phyloP scores from a whole-genome alignment of 2,797 vertebrate species.

The Diplodus sargus region DNA sequence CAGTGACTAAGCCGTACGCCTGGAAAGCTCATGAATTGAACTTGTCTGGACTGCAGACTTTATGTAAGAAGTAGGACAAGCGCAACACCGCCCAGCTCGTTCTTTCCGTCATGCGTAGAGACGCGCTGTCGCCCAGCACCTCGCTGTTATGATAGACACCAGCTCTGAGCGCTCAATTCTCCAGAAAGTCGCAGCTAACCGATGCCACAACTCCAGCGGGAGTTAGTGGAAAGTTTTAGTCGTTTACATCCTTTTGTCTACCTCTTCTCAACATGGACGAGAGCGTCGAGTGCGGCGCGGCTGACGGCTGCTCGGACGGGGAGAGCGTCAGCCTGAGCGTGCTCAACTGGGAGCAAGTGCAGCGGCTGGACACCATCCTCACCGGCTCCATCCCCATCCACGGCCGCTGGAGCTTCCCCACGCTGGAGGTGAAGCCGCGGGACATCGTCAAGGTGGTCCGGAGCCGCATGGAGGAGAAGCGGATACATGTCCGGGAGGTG shows the following conservation, averaged over 20 bases:
- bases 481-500: slow-evolving; percentile 94
- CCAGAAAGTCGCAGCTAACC: slow-evolving; percentile 36
- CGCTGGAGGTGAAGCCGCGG: slow-evolving; percentile 94
- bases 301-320: slow-evolving; percentile 62
- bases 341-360: slow-evolving; percentile 98
- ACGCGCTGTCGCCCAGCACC: slow-evolving; percentile 30
- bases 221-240: slow-evolving; percentile 31
- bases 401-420: slow-evolving; percentile 98
- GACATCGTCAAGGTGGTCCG: slow-evolving; percentile 96
- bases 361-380: slow-evolving; percentile 93
- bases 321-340: slow-evolving; percentile 90
- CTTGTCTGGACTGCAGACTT: slow-evolving; percentile 64
- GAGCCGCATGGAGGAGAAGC: slow-evolving; percentile 92
- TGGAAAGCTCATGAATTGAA: slow-evolving; percentile 54
- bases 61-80: slow-evolving; percentile 71
- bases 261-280: slow-evolving; percentile 86
- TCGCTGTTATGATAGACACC: slow-evolving; percentile 43
- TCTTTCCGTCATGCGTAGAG: slow-evolving; percentile 32
- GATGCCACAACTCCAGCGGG: slow-evolving; percentile 48
- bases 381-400: slow-evolving; percentile 97
- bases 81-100: slow-evolving; percentile 49
- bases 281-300: slow-evolving; percentile 68
- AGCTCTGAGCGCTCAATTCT: slow-evolving; percentile 5
- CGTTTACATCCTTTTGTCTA: slow-evolving; percentile 46
- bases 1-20: slow-evolving; percentile 56